These are phyloP conservation scores for Lepidothrix coronata DNA, from an alignment of 2,113 vertebrate genomes.

Conservation along the genomic window DNA sequence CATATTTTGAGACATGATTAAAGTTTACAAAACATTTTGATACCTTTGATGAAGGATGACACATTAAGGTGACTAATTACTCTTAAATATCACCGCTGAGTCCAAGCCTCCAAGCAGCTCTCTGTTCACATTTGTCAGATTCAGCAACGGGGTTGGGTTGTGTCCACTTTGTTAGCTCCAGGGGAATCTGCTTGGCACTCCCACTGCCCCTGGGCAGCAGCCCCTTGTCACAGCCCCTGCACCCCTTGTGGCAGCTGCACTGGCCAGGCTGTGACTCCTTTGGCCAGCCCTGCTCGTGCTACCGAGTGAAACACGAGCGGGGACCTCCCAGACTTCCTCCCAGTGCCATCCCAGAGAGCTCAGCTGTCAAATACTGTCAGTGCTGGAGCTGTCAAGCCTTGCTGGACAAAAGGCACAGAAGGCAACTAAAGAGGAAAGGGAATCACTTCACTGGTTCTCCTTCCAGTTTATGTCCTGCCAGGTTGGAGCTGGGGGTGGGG, in stretches of 20 bases:
- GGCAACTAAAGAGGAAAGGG: neutral
- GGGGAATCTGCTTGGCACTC: neutral
- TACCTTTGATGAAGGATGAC: neutral
- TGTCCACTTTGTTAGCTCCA: neutral
- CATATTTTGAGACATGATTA: neutral
- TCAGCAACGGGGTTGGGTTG: neutral
- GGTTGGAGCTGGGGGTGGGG: neutral
- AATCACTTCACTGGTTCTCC: neutral
- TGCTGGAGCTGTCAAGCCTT: neutral
- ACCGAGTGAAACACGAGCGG: fast-evolving
- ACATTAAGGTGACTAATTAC: neutral
- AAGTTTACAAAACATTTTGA: neutral
- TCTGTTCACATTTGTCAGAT: neutral
- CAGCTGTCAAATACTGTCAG: neutral
- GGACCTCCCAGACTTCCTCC: neutral
- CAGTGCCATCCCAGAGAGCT: neutral
- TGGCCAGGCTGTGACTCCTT: neutral
- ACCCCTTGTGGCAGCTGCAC: neutral
- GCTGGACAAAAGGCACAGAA: neutral
- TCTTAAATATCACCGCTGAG: neutral
- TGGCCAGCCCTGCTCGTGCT: neutral
- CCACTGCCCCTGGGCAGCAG: neutral
- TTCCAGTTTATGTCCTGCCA: neutral
- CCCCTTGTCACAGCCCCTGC: neutral
- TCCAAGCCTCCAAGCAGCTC: neutral